Base-by-base conservation (phyloP, 2,113 vertebrate species). In the Dasyornis broadbenti region DNA sequence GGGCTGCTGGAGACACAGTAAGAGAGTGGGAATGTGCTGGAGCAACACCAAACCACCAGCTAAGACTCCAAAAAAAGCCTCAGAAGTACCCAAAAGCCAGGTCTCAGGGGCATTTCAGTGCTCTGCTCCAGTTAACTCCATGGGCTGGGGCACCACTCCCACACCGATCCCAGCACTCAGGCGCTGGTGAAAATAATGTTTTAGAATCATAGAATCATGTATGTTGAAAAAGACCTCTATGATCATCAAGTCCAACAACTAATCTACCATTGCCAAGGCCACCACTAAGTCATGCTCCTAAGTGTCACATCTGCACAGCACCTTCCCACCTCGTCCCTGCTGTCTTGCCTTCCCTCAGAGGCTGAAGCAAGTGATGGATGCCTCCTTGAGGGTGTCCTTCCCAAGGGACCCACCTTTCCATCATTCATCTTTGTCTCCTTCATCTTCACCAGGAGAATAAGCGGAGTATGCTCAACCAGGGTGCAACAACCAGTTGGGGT, bases 321-420 rank as follows among this genome's bases (percentile, higher is more conserved):
- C 7, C n/a, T 86, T 81, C 50, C 77, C 40, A 71, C 7, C 17
- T 16, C 19, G 53, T 86, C 28, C 9, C 60, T 75, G 24, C 31
- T 79, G 30, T 14, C 10, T 27, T 45, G 28, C 33, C 24, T 23
- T 57, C 28, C 52, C 42, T 33, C 6, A 3, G 54, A 69, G 64
- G 33, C 37, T 11, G 27, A 78, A 57, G 22, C 0, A 2, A 90
- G 52, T 0, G 0, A 20, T 19, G 5, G 17, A 24, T 82, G 12
- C n/a, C 40, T 90, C 27, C n/a, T 39, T 30, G 11, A 6, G 2
- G 13, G 12, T 22, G 24, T n/a, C 68, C 44, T 84, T 57, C 45
- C n/a, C 63, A 39, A 72, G 27, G 24, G 20, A 87, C 33, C 5
- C 27, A 13, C 15, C 27, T 56, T 27, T 71, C 19, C 44, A 37